These are phyloP conservation scores for Diaperis boleti DNA, from an alignment of 2,888 invertebrate species.

Conservation along the genomic window DNA sequence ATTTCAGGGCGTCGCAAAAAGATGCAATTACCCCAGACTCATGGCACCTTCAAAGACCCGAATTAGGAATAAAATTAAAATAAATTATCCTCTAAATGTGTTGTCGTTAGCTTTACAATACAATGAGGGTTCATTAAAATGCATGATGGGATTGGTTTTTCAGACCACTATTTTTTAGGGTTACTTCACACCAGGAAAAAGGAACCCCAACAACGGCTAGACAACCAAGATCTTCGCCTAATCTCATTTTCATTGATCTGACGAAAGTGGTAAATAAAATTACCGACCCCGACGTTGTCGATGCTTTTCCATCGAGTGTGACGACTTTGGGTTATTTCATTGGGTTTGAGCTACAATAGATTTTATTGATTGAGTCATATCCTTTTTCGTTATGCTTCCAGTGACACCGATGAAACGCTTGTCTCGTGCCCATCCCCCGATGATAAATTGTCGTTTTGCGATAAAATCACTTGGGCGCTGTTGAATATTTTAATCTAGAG, in stretches of 20 bases:
- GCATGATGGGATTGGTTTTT: constrained; percentile 12
- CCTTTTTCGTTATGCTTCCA: constrained; percentile 17
- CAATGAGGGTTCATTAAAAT: constrained; percentile 32
- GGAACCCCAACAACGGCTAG: not conserved
- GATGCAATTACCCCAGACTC: not conserved
- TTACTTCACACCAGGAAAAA: not conserved
- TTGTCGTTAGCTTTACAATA: constrained; percentile 3
- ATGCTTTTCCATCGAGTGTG: not conserved
- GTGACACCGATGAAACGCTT: constrained; percentile 7
- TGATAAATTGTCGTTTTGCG: constrained; percentile 11
- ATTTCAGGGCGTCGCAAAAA: too few relatives aligned
- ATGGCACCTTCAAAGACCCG: not conserved
- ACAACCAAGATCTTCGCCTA: not conserved
- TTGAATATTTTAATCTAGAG: constrained; percentile 11
- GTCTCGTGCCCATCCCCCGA: constrained; percentile 4
- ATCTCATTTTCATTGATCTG: not conserved
- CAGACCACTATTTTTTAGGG: not conserved
- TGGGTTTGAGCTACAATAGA: constrained; percentile 22
- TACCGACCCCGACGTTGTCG: not conserved
- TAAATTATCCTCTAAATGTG: constrained; percentile 22
- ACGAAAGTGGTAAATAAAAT: not conserved
- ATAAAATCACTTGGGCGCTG: constrained; percentile 3
- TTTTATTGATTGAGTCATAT: constrained; percentile 32
- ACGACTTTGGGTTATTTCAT: constrained; percentile 20
- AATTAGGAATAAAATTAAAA: constrained; percentile 30